Evolutionary conservation across 2,113 vertebrate species (phyloP).

Genomic region (Anser brachyrhynchus): DNA sequence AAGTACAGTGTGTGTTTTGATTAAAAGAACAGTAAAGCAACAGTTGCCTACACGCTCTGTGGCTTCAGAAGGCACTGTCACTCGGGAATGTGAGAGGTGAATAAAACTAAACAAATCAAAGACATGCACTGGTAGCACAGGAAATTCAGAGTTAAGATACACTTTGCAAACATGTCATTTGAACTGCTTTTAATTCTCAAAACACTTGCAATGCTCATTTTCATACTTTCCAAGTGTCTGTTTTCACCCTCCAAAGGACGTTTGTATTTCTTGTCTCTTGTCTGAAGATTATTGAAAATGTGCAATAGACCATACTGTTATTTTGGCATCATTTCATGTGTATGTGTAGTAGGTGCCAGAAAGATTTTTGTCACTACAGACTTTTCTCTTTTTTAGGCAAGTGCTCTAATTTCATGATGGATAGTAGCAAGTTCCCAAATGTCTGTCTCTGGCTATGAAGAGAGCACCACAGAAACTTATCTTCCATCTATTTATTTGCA

Average conservation of each 20-base stretch:
- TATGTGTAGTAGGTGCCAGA: slow-evolving; percentile 6
- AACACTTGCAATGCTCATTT: background rate
- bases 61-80: background rate
- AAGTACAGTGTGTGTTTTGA: background rate
- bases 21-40: background rate
- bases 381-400: slow-evolving; percentile 45
- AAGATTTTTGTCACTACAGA: background rate
- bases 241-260: background rate
- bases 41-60: background rate
- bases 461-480: slow-evolving; percentile 11
- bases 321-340: background rate
- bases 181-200: background rate
- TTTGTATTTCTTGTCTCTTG: background rate
- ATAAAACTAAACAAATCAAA: slow-evolving; percentile 8
- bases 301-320: background rate
- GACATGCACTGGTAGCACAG: background rate
- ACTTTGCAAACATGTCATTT: background rate
- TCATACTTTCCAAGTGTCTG: background rate
- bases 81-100: slow-evolving; percentile 4
- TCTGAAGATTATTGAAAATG: slow-evolving; percentile 27
- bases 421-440: background rate
- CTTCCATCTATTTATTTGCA: slow-evolving; percentile 16
- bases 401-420: background rate
- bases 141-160: background rate
- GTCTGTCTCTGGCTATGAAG: slow-evolving; percentile 15